Percentiles rank a stretch among this genome's conserved stretches.
phyloP scores from a whole-genome alignment of 2,797 vertebrate genomes.

The Rachycentron canadum region DNA sequence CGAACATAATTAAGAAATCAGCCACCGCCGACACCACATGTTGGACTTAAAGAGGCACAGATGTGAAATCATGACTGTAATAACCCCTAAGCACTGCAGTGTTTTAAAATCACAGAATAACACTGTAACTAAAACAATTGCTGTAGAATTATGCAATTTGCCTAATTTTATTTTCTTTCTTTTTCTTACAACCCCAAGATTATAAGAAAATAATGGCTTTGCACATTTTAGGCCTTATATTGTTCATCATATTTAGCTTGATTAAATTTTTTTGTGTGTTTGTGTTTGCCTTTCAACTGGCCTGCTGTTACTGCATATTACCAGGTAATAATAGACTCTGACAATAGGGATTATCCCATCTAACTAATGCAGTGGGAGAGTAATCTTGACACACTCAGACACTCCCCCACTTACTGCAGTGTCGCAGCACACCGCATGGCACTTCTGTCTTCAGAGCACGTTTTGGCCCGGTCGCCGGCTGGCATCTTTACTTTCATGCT shows the following conservation, averaged over 20 bases:
- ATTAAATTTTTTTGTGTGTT: constrained; percentile 38
- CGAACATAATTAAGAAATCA: not conserved
- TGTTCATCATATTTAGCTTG: constrained; percentile 53
- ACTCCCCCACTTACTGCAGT: constrained; percentile 58
- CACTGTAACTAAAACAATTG: not conserved
- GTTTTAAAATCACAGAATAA: not conserved
- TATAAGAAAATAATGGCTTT: constrained; percentile 23
- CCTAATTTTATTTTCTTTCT: not conserved
- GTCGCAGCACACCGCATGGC: constrained; percentile 65
- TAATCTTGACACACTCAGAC: constrained; percentile 71
- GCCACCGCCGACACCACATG: not conserved
- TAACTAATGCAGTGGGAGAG: constrained; percentile 72
- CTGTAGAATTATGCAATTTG: not conserved
- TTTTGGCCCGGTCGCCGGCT: constrained; percentile 60
- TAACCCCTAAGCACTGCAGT: not conserved
- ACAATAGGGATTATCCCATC: constrained; percentile 79
- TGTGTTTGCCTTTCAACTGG: constrained; percentile 10
- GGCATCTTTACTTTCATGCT: constrained; percentile 81
- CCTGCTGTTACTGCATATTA: constrained; percentile 66
- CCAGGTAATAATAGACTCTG: constrained; percentile 73
- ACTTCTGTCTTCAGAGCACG: constrained; percentile 80
- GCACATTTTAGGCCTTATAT: constrained; percentile 31
- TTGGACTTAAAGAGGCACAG: not conserved
- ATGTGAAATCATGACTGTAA: constrained; percentile 10
- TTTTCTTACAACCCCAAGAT: not conserved